Evolutionary conservation across 2,113 vertebrate species (phyloP).

Genomic region (Calonectris borealis): DNA sequence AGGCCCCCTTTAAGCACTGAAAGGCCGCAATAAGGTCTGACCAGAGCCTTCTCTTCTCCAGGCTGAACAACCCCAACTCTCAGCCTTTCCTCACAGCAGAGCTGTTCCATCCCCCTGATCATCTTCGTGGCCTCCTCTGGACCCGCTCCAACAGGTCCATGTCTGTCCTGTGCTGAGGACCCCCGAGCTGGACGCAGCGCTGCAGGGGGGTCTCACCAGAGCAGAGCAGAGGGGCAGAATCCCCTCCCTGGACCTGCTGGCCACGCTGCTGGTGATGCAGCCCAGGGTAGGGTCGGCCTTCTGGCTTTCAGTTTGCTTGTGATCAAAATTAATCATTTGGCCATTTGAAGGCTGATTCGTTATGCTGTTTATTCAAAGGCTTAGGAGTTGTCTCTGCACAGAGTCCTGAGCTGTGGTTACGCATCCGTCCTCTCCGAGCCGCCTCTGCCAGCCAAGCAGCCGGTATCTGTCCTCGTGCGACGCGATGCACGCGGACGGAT

Average conservation of each 20-base stretch:
- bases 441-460: not conserved
- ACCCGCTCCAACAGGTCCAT: not conserved
- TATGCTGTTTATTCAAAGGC: not conserved
- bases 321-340: not conserved
- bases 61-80: not conserved
- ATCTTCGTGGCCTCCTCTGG: not conserved
- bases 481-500: accelerated
- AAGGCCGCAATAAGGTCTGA: not conserved
- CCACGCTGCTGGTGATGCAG: not conserved
- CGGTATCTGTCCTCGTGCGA: accelerated
- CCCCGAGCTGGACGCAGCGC: not conserved
- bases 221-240: not conserved
- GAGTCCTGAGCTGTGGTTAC: too few relatives aligned
- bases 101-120: not conserved
- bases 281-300: accelerated
- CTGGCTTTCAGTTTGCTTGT: not conserved
- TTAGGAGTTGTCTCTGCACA: not conserved
- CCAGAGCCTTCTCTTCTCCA: not conserved
- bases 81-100: not conserved
- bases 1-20: accelerated
- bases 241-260: not conserved
- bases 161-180: not conserved
- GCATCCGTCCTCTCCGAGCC: not conserved
- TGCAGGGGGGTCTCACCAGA: not conserved
- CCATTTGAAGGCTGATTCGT: not conserved